A percentile compares a stretch with the other conserved stretches of the same genome.
Evolutionary conservation across 2,113 vertebrate genomes (phyloP).

Genomic region (Zosterops pallidus): DNA sequence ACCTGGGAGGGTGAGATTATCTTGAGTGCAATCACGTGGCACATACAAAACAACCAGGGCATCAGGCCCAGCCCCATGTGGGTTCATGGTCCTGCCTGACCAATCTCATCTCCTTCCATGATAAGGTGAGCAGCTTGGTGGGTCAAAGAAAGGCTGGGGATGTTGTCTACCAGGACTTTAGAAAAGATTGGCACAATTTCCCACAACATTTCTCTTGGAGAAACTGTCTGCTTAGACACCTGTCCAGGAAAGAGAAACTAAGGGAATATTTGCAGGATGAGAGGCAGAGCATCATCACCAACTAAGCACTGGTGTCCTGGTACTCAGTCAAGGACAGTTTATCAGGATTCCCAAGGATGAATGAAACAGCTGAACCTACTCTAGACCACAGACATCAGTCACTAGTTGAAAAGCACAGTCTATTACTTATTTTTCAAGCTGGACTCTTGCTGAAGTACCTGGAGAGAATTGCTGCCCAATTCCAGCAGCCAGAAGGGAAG

Average conservation of each 20-base stretch:
- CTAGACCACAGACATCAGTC: not conserved
- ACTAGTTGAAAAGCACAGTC: not conserved
- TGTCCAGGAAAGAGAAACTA: not conserved
- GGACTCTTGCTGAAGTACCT: not conserved
- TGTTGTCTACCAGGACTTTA: not conserved
- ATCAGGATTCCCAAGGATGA: not conserved
- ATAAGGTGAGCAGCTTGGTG: not conserved
- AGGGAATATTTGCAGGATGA: not conserved
- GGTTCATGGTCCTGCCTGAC: not conserved
- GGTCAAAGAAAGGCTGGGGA: not conserved
- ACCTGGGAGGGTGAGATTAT: not conserved
- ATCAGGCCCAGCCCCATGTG: not conserved
- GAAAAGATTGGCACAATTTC: not conserved
- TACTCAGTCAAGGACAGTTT: not conserved
- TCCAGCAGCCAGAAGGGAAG: not conserved
- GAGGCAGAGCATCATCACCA: not conserved
- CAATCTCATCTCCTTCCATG: not conserved
- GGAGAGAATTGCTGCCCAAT: not conserved
- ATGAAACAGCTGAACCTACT: not conserved
- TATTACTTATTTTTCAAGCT: not conserved
- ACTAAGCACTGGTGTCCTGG: not conserved
- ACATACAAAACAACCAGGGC: rapidly evolving
- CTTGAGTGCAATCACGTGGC: not conserved
- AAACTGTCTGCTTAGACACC: not conserved
- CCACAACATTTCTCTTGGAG: not conserved